Base-by-base conservation (phyloP, 2,113 vertebrate species). In the Suricata suricatta region DNA sequence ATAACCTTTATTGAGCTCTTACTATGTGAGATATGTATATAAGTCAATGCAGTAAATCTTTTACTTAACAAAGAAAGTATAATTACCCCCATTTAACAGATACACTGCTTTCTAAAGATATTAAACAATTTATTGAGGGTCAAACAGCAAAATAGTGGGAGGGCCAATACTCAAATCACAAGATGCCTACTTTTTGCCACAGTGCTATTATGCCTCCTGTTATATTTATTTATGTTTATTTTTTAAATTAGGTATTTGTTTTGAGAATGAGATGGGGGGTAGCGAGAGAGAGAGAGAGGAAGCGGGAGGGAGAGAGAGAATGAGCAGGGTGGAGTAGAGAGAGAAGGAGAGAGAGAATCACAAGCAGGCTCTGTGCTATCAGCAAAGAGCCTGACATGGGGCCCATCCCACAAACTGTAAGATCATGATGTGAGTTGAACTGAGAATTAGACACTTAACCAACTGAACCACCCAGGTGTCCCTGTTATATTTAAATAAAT, bases 41-140 rank as follows among this genome's bases (percentile, higher is more conserved):
- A 76, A 93, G 74, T 93, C 79, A 79, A 90, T 52, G 27, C 1
- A 12, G 14, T 64, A 64, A 93, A 77, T 81, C 35, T 63, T 96
- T 92, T 89, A 64, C 19, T 90, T 93, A 96, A 69, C 84, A 27
- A 72, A 86, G 29, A 77, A 88, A 76, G 15, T 76, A 27, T 81
- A 88, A 88, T 80, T 76, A 38, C 86, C 33, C 3, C 41, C 10
- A 13, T 76, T 93, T 95, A 76, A 86, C 11, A 71, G 47, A 85
- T 33, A 50, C 44, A 68, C 33, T 77, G 31, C 60, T 38, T 35
- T 2, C 31, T 64, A 63, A 60, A 82, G 27, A 82, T 27, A 14
- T 33, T 79, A 94, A 94, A 25, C 31, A 63, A 33, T 87, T 95
- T n/a, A 54, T 50, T 77, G 52, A 84, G 68, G 17, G 3, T 74